phyloP scores from a whole-genome alignment of 2,888 invertebrate species.

The Trissoscelio sp. region DNA sequence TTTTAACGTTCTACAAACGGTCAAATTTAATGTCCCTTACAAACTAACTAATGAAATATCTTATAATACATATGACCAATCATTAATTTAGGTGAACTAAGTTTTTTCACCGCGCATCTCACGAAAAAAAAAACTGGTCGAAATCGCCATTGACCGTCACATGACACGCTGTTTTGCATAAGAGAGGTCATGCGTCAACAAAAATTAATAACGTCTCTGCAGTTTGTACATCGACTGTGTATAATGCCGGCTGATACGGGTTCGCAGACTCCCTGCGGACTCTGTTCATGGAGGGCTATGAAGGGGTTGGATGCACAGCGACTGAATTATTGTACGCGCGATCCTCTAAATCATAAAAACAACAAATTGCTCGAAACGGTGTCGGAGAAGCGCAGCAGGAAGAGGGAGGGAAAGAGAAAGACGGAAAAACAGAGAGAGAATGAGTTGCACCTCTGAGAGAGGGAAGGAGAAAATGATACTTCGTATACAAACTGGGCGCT shows the following conservation, averaged over 20 bases:
- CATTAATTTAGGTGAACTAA: no score
- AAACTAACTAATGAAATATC: no score
- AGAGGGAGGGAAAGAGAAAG: constrained; percentile 7
- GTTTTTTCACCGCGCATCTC: no score
- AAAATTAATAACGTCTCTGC: constrained; percentile 76
- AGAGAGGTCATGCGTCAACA: constrained; percentile 50
- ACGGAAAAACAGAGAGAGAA: constrained; percentile 10
- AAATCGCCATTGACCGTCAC: not conserved
- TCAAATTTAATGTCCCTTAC: no score
- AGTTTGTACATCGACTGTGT: constrained; percentile 74
- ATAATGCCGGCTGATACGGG: constrained; percentile 70
- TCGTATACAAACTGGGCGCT: constrained; percentile 43
- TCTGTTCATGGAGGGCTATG: constrained; percentile 75
- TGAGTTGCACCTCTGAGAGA: constrained; percentile 1
- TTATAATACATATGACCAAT: no score
- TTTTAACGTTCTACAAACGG: no score
- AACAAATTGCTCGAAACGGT: constrained; percentile 77
- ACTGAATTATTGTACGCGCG: constrained; percentile 79
- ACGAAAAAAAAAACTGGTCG: not conserved
- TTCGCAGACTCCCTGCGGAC: constrained; percentile 77
- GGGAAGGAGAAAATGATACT: constrained; percentile 44
- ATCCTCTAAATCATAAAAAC: constrained; percentile 81
- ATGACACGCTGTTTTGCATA: constrained; percentile 20
- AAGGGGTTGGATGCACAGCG: constrained; percentile 71
- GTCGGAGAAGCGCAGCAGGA: constrained; percentile 40